Conservation (phyloP, 2,113 vertebrate genomes). For the Megaceryle maxima region DNA sequence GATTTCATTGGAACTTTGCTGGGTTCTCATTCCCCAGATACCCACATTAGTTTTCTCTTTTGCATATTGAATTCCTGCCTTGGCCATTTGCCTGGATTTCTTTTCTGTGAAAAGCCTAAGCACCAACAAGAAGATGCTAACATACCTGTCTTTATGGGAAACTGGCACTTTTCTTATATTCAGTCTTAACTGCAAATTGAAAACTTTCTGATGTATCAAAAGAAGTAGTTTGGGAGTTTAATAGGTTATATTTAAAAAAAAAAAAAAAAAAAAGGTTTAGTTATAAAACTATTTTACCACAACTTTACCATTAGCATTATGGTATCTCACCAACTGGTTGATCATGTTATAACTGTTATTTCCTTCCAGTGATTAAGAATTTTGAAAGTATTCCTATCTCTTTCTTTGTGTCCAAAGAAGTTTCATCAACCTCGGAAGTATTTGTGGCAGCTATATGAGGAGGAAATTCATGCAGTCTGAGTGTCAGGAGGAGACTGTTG, state of each 20-base stretch:
- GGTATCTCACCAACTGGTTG: not conserved
- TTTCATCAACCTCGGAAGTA: constrained; percentile 37
- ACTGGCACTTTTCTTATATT: not conserved
- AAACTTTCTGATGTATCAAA: not conserved
- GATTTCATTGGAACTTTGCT: not conserved
- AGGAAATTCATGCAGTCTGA: constrained; percentile 12
- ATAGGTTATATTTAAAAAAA: not conserved
- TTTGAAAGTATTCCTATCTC: constrained; percentile 48
- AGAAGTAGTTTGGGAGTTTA: not conserved
- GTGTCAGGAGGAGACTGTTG: not conserved
- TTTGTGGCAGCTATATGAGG: not conserved
- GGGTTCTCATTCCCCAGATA: not conserved
- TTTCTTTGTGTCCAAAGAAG: constrained; percentile 35
- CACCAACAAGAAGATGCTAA: not conserved
- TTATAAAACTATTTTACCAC: not conserved
- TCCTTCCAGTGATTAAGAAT: not conserved
- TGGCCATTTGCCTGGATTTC: not conserved
- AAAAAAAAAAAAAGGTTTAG: not conserved
- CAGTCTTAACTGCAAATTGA: not conserved
- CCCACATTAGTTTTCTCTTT: not conserved
- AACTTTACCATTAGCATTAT: not conserved
- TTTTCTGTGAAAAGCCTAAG: not conserved
- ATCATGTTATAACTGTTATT: constrained; percentile 29
- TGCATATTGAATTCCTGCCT: not conserved
- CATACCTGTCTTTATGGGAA: not conserved